Percentiles rank a stretch among this genome's conserved stretches.
Evolutionary conservation across 2,888 invertebrate genomes (phyloP).

Genomic region (Chaetoderma sp.): DNA sequence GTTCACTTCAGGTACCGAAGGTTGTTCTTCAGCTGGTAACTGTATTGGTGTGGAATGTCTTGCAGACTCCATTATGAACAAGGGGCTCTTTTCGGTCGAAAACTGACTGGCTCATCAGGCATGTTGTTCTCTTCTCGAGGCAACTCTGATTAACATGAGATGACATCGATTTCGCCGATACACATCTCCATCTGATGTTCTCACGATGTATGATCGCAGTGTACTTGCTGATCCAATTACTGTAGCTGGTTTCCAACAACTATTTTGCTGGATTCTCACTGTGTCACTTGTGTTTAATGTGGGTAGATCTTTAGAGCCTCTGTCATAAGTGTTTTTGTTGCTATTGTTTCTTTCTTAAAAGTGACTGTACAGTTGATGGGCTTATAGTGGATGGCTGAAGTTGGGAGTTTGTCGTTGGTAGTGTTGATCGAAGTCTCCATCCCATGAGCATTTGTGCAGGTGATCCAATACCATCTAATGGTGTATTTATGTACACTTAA

Average conservation of each 20-base stretch:
- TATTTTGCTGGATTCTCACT: background rate
- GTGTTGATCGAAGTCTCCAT: background rate
- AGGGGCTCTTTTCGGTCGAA: too few relatives aligned
- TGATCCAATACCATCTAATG: conserved; percentile 4
- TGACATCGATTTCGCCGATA: background rate
- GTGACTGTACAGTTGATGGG: background rate
- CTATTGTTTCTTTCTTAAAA: background rate
- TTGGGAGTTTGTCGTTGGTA: background rate
- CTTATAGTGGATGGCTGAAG: background rate
- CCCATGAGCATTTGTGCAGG: conserved; percentile 17
- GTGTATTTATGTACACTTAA: conserved; percentile 5
- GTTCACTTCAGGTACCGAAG: too few relatives aligned
- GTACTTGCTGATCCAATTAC: background rate
- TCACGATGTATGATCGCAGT: conserved; percentile 4
- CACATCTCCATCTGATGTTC: too few relatives aligned
- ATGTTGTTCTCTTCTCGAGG: too few relatives aligned
- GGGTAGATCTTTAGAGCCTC: background rate
- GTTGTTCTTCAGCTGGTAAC: too few relatives aligned
- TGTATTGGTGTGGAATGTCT: too few relatives aligned
- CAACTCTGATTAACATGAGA: too few relatives aligned
- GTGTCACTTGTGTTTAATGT: background rate
- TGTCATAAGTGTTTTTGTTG: conserved; percentile 7
- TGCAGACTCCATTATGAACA: too few relatives aligned
- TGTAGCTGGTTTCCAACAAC: conserved; percentile 1
- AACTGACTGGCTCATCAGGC: too few relatives aligned